phyloP scores from a whole-genome alignment of 2,888 invertebrate species.

The Lepidocyrtoides sp. region DNA sequence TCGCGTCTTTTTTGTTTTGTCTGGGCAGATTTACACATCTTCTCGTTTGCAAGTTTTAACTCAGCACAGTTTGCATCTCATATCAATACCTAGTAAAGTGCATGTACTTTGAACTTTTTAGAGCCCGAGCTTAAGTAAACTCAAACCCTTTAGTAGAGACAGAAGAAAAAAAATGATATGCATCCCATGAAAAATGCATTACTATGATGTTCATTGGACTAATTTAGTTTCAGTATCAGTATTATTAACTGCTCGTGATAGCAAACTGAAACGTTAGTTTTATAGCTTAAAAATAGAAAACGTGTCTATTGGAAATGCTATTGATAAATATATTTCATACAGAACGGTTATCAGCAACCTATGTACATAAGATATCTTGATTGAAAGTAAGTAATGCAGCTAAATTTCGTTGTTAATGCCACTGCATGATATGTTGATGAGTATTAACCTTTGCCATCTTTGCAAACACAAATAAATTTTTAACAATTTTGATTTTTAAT shows the following conservation, averaged over 20 bases:
- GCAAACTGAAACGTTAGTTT: background rate
- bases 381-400: no score
- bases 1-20: conserved; percentile 25
- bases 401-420: conserved; percentile 27
- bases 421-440: background rate
- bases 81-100: background rate
- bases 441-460: conserved; percentile 43
- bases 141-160: background rate
- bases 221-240: background rate
- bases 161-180: conserved; percentile 2
- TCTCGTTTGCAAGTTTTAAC: background rate
- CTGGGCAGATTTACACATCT: background rate
- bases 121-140: conserved; percentile 34
- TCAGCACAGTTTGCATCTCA: background rate
- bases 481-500: no score
- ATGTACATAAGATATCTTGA: background rate
- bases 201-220: background rate
- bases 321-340: conserved; percentile 32
- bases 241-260: background rate
- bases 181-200: conserved; percentile 63
- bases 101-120: background rate
- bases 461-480: no score
- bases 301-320: background rate
- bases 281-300: conserved; percentile 49
- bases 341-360: conserved; percentile 41